Conservation (phyloP, 1,140 invertebrate genomes). For the Teleogryllus occipitalis region DNA sequence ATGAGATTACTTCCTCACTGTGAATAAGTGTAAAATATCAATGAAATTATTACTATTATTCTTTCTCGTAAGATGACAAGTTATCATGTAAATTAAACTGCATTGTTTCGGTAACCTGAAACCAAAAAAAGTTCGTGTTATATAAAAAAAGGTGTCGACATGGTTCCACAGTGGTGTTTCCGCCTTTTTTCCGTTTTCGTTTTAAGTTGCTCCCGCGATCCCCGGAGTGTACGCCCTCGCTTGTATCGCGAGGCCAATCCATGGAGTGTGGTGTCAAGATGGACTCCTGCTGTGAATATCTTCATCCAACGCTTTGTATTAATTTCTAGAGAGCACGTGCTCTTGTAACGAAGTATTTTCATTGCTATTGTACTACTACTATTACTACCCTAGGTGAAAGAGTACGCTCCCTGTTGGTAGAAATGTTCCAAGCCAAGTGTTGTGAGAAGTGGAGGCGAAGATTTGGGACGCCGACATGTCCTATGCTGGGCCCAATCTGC, state of each 20-base stretch:
- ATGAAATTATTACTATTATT: slow-evolving; percentile 2
- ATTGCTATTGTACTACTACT: neutral
- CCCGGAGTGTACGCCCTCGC: neutral
- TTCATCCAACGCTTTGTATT: neutral
- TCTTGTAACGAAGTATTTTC: neutral
- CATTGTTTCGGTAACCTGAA: neutral
- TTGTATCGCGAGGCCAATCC: neutral
- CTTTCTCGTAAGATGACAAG: neutral
- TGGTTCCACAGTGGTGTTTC: neutral
- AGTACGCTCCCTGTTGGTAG: neutral
- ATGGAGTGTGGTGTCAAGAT: neutral
- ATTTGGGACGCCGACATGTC: neutral
- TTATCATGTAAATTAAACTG: neutral
- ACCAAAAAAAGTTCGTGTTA: neutral
- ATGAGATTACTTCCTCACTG: neutral
- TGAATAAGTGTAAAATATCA: neutral
- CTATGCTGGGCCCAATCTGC: neutral
- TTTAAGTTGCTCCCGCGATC: neutral
- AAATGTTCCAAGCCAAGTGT: neutral
- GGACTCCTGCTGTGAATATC: neutral
- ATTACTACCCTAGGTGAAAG: neutral
- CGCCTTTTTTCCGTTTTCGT: neutral
- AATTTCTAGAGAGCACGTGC: neutral
- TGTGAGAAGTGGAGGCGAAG: neutral
- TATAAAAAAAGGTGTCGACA: neutral